Base-by-base conservation (phyloP, 1,140 invertebrate species). In the Bombus turneri region DNA sequence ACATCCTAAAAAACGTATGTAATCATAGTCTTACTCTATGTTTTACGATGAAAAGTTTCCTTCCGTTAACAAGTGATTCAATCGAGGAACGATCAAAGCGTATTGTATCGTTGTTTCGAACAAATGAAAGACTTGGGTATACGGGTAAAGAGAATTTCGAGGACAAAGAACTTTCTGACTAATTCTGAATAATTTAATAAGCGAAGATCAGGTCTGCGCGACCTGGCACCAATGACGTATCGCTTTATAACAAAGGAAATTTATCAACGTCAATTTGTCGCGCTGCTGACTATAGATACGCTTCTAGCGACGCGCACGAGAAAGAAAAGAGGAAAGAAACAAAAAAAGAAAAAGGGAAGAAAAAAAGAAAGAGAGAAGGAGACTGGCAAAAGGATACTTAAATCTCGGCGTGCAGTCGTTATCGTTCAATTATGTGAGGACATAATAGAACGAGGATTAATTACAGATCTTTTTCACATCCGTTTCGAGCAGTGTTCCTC, bases 231-330 rank as follows among this genome's bases (percentile, higher is more conserved):
- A 64, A 91, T 91, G 91, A 90, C 88, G 81, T 85, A 91, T 91
- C 84, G 86, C 69, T 91, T 90, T 91, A 81, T 91, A 90, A 91
- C 86, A 85, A 90, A 91, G 81, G 79, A 85, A 88, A 90, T 91
- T 91, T 91, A 91, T 91, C 91, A 91, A 90, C 64, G 90, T 91
- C 91, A 91, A 91, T 91, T 91, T 88, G 86, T 83, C 87, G 77
- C 76, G 71, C 37, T 57, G 86, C 41, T 53, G 73, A 59, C 75
- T 83, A 9, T n/a, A 66, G 71, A 86, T 74, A 57, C 47, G 62
- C 68, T 81, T 77, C 34, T 57, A 57, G 47, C 64, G 39, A 25
- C 18, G 57, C n/a, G 47, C 28, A 31, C 31, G 64, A 39, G 53
- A 43, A 66, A 57, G 59, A 62, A 75, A 47, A 43, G 9, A 47